phyloP scores from a whole-genome alignment of 2,113 vertebrate species.

The Bombycilla garrulus region DNA sequence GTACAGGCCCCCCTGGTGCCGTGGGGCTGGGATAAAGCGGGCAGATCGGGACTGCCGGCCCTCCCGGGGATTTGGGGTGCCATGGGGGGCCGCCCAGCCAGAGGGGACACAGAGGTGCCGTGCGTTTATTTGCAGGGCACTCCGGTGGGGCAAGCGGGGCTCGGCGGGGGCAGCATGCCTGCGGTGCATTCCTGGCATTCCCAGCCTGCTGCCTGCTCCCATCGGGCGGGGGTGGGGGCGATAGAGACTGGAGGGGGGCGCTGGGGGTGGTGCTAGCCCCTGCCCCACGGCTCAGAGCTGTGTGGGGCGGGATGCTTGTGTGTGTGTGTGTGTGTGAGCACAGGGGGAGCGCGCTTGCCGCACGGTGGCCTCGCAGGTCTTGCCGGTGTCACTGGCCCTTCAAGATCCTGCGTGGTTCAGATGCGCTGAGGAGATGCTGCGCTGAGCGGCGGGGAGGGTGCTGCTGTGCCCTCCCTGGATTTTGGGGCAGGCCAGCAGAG shows the following conservation, averaged over 20 bases:
- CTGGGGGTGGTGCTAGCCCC: background rate
- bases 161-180: background rate
- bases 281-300: background rate
- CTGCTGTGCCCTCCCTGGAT: background rate
- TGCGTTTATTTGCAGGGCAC: background rate
- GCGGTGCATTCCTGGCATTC: slow-evolving; percentile 32
- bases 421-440: background rate
- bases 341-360: background rate
- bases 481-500: too few relatives aligned
- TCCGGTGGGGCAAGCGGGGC: background rate
- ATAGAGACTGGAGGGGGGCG: background rate
- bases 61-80: background rate
- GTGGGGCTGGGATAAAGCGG: background rate
- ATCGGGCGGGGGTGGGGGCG: background rate
- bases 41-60: accelerated
- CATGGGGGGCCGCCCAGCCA: too few relatives aligned
- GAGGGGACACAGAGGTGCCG: background rate
- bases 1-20: accelerated
- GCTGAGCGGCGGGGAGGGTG: accelerated
- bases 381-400: too few relatives aligned
- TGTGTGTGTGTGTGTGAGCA: background rate
- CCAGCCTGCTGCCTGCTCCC: background rate
- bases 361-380: accelerated
- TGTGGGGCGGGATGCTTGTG: accelerated
- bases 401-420: accelerated